Percentiles rank a stretch among this genome's conserved stretches.
Evolutionary conservation across 2,888 invertebrate species (phyloP).

Genomic region (Aelia acuminata): DNA sequence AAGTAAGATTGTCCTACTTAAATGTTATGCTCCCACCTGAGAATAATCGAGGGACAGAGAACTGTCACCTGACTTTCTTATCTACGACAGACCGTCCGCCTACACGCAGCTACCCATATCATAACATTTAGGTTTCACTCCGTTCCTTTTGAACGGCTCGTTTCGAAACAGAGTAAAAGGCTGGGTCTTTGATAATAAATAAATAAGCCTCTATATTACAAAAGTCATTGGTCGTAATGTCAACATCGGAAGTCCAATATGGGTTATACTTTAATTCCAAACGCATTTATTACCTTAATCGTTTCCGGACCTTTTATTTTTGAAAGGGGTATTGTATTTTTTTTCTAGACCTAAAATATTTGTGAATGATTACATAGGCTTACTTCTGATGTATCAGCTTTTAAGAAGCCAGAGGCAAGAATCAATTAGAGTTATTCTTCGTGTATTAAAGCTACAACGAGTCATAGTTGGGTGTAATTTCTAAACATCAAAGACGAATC

Average conservation of each 20-base stretch:
- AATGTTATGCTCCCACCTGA: conserved; percentile 14
- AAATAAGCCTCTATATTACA: conserved; percentile 5
- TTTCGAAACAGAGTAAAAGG: conserved; percentile 4
- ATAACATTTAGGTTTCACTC: conserved; percentile 49
- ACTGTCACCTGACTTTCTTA: conserved; percentile 31
- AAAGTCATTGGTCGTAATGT: background rate
- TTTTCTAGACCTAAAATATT: background rate
- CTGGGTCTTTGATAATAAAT: conserved; percentile 11
- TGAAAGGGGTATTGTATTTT: background rate
- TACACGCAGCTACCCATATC: conserved; percentile 35
- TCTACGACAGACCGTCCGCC: conserved; percentile 38
- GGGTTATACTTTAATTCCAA: background rate
- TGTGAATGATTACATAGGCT: background rate
- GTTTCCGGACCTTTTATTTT: conserved; percentile 1
- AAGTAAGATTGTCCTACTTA: background rate
- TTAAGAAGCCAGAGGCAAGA: no score
- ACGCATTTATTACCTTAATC: background rate
- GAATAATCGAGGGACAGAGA: background rate
- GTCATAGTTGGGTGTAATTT: no score
- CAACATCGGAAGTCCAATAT: background rate
- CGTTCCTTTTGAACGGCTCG: conserved; percentile 24
- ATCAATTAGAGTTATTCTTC: no score
- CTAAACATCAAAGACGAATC: no score
- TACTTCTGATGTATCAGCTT: background rate
- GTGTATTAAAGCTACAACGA: no score